Base-by-base conservation (phyloP, 2,797 vertebrate genomes). In the Brachyrhaphis roseni region DNA sequence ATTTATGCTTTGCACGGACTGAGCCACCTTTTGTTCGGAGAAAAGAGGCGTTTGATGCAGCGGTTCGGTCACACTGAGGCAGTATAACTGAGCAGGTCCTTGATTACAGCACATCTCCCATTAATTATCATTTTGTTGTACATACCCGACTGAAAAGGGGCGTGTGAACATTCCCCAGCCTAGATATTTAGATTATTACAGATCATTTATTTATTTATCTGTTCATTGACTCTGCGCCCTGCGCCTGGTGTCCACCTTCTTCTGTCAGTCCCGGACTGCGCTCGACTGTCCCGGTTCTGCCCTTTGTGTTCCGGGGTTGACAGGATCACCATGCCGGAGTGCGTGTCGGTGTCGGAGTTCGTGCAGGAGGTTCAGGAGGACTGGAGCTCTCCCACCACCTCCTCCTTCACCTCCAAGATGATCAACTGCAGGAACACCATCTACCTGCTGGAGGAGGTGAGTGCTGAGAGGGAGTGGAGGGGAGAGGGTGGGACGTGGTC, bases 301-400 rank as follows among this genome's bases (percentile, higher is more conserved):
- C 23, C 74, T 34, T 34, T 28, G 72, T 13, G 70, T 51, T 57
- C 73, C 78, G 53, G 74, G 43, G 7, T 39, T 11, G 20, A 36
- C 39, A 81, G 74, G 43, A 82, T 75, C 81, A 86, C 77, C 81
- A 92, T 93, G 94, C 92, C 89, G 12, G 91, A 94, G 89, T 90
- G 92, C 62, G 93, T 95, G 75, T 92, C 90, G 0, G 94, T 93
- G 72, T 46, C 89, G 0, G 89, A 95, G 76, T 96, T 96, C 79
- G 80, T 96, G 77, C 86, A 88, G 79, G 91, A 92, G 87, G 91
- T 81, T 0, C 90, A 90, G 88, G 93, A 96, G 79, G 94, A 95
- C 90, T 94, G 95, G 90, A 94, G 90, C 88, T 95, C 93, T 0
- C 94, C 94, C 43, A 95, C 92, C 77, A 95, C 92, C 77, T 95